Evolutionary conservation across 1,140 invertebrate genomes (phyloP), one percentile per base, ranked within the genome.

Genomic region (Dendroctonus ponderosae): DNA sequence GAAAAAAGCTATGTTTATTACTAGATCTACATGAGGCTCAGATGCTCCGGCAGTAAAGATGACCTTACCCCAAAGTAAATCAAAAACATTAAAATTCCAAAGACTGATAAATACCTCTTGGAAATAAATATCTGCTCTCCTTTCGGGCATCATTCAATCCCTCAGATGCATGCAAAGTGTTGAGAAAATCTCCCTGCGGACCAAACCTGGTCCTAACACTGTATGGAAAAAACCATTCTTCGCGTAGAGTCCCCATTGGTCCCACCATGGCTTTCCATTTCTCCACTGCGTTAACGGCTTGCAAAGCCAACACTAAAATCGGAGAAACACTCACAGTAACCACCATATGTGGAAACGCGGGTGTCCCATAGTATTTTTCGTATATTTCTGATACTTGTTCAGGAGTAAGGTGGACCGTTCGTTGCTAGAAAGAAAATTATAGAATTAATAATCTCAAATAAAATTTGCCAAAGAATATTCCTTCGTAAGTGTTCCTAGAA

Each of bases 41-140:
- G n/a, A n/a, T n/a, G n/a, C n/a, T n/a, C n/a, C n/a, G n/a, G 26
- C 3, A 26, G 26, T 26, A 26, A 26, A 26, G 26, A 26, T 26
- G 26, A 1, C 26, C 26, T 26, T 26, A 26, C 26, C 26, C 1
- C 26, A 26, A 26, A 26, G 1, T 26, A 26, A 26, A n/a, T n/a
- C n/a, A 26, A 26, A 26, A 26, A 26, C 3, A 26, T 26, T 26
- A 26, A 26, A 8, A 9, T 54, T 69, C 39, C n/a, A 26, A 7
- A 46, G 44, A 2, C 44, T 12, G 7, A 51, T 41, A 49, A 81
- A 57, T 6, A 94, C 92, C 85, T 68, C 88, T 82, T 4, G 92
- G 91, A 78, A 93, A 95, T 75, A 96, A 93, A 80, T 93, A 95
- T 73, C 88, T 85, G 71, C 97, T 94, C 80, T 98, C 96, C 46